A percentile compares a stretch with the other conserved stretches of the same genome.
phyloP scores from a whole-genome alignment of 2,888 invertebrate genomes.

The Trissoscelio sp. region DNA sequence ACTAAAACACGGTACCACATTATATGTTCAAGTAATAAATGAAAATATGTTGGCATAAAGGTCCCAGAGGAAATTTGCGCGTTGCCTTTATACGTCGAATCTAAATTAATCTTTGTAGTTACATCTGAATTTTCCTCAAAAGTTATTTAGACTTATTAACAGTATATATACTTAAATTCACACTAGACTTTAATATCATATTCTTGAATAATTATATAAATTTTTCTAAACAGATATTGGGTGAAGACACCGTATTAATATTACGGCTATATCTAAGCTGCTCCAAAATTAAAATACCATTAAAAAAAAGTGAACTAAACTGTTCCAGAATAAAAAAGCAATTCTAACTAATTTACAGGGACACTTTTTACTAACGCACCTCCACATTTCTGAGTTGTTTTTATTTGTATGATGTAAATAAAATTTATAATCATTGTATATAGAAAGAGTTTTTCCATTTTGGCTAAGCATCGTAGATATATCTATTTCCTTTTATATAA shows the following conservation, averaged over 20 bases:
- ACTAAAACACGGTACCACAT: not conserved
- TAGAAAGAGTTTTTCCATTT: slow-evolving; percentile 6
- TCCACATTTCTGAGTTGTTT: not conserved
- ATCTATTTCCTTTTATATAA: not conserved
- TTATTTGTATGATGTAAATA: slow-evolving; percentile 4
- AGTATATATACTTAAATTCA: not conserved
- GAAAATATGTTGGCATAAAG: slow-evolving; percentile 5
- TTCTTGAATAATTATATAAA: no score
- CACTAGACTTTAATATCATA: no score
- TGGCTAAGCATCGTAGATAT: not conserved
- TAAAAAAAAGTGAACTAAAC: no score
- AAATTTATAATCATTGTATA: slow-evolving; percentile 4
- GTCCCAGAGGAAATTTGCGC: not conserved
- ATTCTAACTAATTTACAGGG: not conserved
- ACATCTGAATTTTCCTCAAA: not conserved
- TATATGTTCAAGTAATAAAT: slow-evolving; percentile 9
- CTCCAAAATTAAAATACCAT: not conserved
- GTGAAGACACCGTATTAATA: no score
- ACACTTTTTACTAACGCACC: not conserved
- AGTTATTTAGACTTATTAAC: not conserved
- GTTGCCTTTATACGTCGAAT: not conserved
- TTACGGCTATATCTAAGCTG: no score
- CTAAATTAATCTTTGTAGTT: slow-evolving; percentile 2
- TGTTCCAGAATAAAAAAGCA: not conserved
- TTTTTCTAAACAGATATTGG: no score